Evolutionary conservation across 2,797 vertebrate species (phyloP).

Genomic region (Hybognathus amarus): DNA sequence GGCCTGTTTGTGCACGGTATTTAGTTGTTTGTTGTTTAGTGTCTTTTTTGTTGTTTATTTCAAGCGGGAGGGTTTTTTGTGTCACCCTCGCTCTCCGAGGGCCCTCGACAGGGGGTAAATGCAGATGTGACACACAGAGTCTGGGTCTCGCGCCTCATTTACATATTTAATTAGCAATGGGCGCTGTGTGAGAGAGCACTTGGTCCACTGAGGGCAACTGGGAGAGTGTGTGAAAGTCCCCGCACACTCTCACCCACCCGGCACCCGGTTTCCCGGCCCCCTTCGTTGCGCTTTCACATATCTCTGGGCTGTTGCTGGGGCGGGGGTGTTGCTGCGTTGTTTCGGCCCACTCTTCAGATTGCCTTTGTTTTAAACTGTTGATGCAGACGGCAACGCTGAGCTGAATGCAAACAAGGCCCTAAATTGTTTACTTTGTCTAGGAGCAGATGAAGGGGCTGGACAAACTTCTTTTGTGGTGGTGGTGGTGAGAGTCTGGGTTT

Average conservation of each 20-base stretch:
- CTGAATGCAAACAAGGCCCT: conserved; percentile 90
- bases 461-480: conserved; percentile 64
- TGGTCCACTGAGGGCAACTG: conserved; percentile 70
- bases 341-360: conserved; percentile 87
- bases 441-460: conserved; percentile 70
- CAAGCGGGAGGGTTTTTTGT: conserved; percentile 59
- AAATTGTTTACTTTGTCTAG: conserved; percentile 90
- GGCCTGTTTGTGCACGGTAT: conserved; percentile 64
- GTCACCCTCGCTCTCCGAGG: conserved; percentile 76
- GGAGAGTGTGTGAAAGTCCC: conserved; percentile 90
- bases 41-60: conserved; percentile 64
- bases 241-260: conserved; percentile 76
- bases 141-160: conserved; percentile 95
- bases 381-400: conserved; percentile 85
- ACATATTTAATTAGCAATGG: conserved; percentile 99
- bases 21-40: conserved; percentile 64
- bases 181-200: conserved; percentile 84
- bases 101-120: conserved; percentile 85
- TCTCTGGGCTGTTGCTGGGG: conserved; percentile 81
- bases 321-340: conserved; percentile 77
- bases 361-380: conserved; percentile 97
- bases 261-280: conserved; percentile 63
- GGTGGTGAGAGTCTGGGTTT: background rate
- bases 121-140: conserved; percentile 92
- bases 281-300: conserved; percentile 70